Base-by-base conservation (phyloP, 2,113 vertebrate genomes). In the Brachyhypopomus gauderio region DNA sequence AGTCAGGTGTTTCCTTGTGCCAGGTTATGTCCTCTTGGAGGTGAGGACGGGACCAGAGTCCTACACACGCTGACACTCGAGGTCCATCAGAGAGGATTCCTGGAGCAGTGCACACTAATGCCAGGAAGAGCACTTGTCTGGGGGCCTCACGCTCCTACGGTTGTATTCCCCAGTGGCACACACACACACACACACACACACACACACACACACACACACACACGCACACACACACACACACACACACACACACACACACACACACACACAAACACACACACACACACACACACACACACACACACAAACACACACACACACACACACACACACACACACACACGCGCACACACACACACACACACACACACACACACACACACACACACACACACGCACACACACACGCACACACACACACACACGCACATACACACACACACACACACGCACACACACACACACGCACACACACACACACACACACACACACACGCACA, bases 301-400 rank as follows among this genome's bases (percentile, higher is more conserved):
- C 20, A n/a, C 20, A n/a, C 19, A 59, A 56, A 23, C 11, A 75
- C 59, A 75, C 52, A 62, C 73, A 62, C 34, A 36, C 64, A 67
- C 16, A 16, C 7, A 9, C 20, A n/a, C 20, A n/a, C 19, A 59
- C 73, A 23, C 11, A 75, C 59, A 75, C 52, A 62, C 73, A 62
- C 34, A 36, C 14, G 30, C 22, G n/a, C 64, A 67, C 16, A 16
- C 7, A 9, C 20, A n/a, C 20, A n/a, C 19, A 59, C 73, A 23
- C 11, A 75, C 59, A 75, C 52, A 62, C 73, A 62, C 34, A 36
- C 64, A 67, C 16, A 16, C 7, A 9, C 20, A n/a, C 20, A n/a
- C 19, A 59, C 73, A 23, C 11, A 75, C 59, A 75, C 52, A 62
- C 73, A 62, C 34, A 36, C 14, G 30, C 22, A n/a, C 64, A 67